Conservation (phyloP, 2,888 invertebrate species). For the Leucania comma region DNA sequence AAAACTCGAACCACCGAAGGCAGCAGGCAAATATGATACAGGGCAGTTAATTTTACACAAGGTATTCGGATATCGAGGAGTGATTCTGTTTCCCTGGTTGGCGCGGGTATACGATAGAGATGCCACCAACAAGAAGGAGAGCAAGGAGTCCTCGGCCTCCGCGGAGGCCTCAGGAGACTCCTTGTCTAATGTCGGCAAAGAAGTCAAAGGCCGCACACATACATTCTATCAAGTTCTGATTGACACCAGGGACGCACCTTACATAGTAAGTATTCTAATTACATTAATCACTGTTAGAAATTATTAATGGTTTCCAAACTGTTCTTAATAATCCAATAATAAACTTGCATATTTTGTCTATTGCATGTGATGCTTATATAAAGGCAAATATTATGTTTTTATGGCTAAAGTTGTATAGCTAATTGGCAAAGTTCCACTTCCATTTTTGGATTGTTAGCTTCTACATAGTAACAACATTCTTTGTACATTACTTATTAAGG, state of each 20-base stretch:
- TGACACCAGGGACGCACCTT: constrained; percentile 98
- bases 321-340: constrained; percentile 8
- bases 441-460: constrained; percentile 18
- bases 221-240: constrained; percentile 99
- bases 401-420: neutral
- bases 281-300: neutral
- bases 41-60: constrained; percentile 99
- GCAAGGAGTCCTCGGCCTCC: constrained; percentile 75
- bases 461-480: constrained; percentile 1
- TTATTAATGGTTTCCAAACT: constrained; percentile 5
- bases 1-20: constrained; percentile 96
- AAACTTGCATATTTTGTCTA: constrained; percentile 1
- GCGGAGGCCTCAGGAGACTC: constrained; percentile 80
- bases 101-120: constrained; percentile 98
- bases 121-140: constrained; percentile 93
- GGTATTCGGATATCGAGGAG: constrained; percentile 99
- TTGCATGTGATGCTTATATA: constrained; percentile 11
- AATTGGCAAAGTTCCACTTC: constrained; percentile 49
- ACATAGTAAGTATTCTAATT: constrained; percentile 93
- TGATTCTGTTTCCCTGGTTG: constrained; percentile 99
- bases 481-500: constrained; percentile 5
- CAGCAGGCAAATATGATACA: constrained; percentile 97
- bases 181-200: constrained; percentile 93
- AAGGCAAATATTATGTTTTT: neutral
- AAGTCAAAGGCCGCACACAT: constrained; percentile 97